Base-by-base conservation (phyloP, 1,140 invertebrate species). In the Trachymyrmex cornetzi region DNA sequence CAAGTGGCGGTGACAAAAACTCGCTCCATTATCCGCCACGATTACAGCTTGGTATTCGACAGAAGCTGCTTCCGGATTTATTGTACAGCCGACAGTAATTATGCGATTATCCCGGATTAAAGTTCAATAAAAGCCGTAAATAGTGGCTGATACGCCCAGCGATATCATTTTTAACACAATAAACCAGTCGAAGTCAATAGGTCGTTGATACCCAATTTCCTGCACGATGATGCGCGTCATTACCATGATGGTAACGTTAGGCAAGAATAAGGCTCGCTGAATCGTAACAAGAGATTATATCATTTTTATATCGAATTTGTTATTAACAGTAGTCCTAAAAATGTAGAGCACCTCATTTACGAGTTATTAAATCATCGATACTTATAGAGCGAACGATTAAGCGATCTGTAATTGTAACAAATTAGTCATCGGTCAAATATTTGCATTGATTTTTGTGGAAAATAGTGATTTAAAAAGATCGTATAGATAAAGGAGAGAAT, bases 31-130 rank as follows among this genome's bases (percentile, higher is more conserved):
- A 84, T 19, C 69, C n/a, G 80, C 69, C 80, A 69, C 55, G 80
- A 84, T 84, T 84, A 84, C 57, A 34, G 59, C 48, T 34, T 34
- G 77, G 64, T 34, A 50, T 53, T 72, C 34, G 80, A 88, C 67
- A 72, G 64, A 63, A 34, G 30, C 57, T 64, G 87, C 63, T 84
- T 84, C 80, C 80, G 80, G 48, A 74, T 84, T 74, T 44, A 14
- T n/a, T n/a, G 50, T 71, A 55, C 12, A 44, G 34, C 50, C 67
- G 24, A 48, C 24, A 67, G 24, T 61, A 75, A 84, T 84, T 84
- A 75, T 84, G 38, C 80, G 69, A 84, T 84, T 84, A 84, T 84
- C 55, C 67, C 24, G 53, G 80, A 82, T 82, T 82, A 74, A 82
- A 82, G 24, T 74, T 72, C 80, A 67, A 82, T 82, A 61, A 82